Evolutionary conservation across 2,888 invertebrate genomes (phyloP).

Genomic region (Hermodice carunculata): DNA sequence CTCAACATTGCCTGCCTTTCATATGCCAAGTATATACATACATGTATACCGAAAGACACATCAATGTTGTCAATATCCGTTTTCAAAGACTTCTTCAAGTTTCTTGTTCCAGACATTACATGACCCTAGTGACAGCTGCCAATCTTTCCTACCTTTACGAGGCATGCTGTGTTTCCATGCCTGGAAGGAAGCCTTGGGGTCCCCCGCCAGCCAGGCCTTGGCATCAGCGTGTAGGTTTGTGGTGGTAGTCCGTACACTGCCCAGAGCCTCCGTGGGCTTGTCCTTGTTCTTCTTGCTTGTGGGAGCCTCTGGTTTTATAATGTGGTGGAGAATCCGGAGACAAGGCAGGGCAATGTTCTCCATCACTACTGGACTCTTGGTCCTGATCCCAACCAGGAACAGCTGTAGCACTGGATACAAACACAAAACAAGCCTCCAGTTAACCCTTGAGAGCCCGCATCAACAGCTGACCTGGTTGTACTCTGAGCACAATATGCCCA

Average conservation of each 20-base stretch:
- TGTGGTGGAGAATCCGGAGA: conserved; percentile 81
- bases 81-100: too few species aligned
- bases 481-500: too few species aligned
- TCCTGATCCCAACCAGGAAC: conserved; percentile 80
- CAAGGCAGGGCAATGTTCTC: conserved; percentile 94
- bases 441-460: neutral
- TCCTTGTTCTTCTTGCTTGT: conserved; percentile 47
- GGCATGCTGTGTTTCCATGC: conserved; percentile 81
- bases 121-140: too few species aligned
- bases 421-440: neutral
- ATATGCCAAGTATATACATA: too few species aligned
- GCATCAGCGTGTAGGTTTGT: conserved; percentile 80
- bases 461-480: too few species aligned
- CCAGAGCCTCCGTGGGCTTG: conserved; percentile 36
- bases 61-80: too few species aligned
- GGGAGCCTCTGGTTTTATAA: conserved; percentile 72
- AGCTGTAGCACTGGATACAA: conserved; percentile 79
- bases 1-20: too few species aligned
- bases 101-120: too few species aligned
- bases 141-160: conserved; percentile 16
- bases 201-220: conserved; percentile 81
- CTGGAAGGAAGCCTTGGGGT: conserved; percentile 78
- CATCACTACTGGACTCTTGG: conserved; percentile 83
- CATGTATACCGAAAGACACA: too few species aligned
- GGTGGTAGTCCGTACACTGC: conserved; percentile 58